Conservation (phyloP, 2,888 invertebrate species). For the Silvanus unidentatus region DNA sequence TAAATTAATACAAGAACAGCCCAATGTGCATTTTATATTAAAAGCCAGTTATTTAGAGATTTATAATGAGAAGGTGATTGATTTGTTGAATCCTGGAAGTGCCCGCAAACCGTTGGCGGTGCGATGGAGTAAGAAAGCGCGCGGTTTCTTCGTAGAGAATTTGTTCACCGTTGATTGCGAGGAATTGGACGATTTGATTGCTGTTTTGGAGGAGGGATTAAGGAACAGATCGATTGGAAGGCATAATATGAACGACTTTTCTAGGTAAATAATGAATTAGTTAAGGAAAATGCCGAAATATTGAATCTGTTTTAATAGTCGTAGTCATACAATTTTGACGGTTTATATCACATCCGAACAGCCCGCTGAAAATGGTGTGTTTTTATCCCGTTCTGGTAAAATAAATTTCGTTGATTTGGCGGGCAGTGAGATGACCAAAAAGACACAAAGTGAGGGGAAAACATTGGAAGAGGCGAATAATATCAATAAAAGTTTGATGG, state of each 20-base stretch:
- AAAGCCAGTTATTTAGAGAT: constrained; percentile 94
- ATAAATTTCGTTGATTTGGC: constrained; percentile 94
- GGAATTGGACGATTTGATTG: constrained; percentile 84
- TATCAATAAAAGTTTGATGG: constrained; percentile 93
- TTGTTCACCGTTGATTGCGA: constrained; percentile 94
- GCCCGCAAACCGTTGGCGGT: constrained; percentile 79
- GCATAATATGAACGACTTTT: constrained; percentile 91
- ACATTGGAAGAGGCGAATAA: constrained; percentile 92
- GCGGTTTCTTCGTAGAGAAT: constrained; percentile 93
- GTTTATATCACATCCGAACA: constrained; percentile 84
- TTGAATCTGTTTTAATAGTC: constrained; percentile 35
- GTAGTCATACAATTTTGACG: constrained; percentile 88
- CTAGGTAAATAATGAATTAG: constrained; percentile 42
- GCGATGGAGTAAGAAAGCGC: constrained; percentile 88
- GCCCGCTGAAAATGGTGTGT: constrained; percentile 74
- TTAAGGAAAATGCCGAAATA: not conserved
- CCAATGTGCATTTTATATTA: constrained; percentile 74
- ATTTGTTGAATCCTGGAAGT: constrained; percentile 82
- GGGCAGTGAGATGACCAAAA: constrained; percentile 95
- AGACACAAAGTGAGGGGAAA: constrained; percentile 80
- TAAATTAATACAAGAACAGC: constrained; percentile 69
- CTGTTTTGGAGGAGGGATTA: constrained; percentile 93
- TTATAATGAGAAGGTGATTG: constrained; percentile 96
- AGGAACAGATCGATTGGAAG: constrained; percentile 83
- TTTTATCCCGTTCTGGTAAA: constrained; percentile 87